Evolutionary conservation across 2,888 invertebrate genomes (phyloP).

Genomic region (Tetropium fuscum): DNA sequence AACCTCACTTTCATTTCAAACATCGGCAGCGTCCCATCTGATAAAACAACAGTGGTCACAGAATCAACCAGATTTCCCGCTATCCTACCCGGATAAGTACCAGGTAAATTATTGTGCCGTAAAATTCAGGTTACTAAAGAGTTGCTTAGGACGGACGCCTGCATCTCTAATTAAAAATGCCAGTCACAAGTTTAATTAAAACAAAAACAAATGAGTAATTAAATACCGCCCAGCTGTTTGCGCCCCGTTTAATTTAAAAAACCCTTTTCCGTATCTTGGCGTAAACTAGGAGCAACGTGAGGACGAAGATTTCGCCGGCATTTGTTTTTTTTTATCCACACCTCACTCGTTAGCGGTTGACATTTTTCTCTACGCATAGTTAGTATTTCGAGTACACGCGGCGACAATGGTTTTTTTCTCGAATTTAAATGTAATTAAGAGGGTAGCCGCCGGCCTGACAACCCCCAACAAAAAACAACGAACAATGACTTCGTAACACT

Average conservation of each 20-base stretch:
- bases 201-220: background rate
- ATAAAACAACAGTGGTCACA: too few relatives aligned
- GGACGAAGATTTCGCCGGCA: background rate
- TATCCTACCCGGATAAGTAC: too few relatives aligned
- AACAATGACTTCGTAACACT: constrained; percentile 56
- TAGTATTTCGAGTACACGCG: constrained; percentile 35
- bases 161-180: background rate
- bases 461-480: constrained; percentile 43
- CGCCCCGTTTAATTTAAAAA: background rate
- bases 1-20: too few relatives aligned
- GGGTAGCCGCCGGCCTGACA: constrained; percentile 38
- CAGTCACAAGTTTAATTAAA: background rate
- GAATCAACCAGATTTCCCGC: too few relatives aligned
- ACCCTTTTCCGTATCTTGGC: background rate
- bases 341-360: background rate
- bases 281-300: background rate
- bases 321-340: constrained; percentile 2
- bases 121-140: too few relatives aligned
- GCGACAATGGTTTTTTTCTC: constrained; percentile 45
- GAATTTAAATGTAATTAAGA: constrained; percentile 53
- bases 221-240: background rate
- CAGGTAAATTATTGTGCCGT: too few relatives aligned
- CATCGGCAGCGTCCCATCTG: too few relatives aligned
- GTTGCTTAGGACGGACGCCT: too few relatives aligned
- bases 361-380: constrained; percentile 16